phyloP scores from a whole-genome alignment of 1,140 invertebrate species.

The Manduca sexta region DNA sequence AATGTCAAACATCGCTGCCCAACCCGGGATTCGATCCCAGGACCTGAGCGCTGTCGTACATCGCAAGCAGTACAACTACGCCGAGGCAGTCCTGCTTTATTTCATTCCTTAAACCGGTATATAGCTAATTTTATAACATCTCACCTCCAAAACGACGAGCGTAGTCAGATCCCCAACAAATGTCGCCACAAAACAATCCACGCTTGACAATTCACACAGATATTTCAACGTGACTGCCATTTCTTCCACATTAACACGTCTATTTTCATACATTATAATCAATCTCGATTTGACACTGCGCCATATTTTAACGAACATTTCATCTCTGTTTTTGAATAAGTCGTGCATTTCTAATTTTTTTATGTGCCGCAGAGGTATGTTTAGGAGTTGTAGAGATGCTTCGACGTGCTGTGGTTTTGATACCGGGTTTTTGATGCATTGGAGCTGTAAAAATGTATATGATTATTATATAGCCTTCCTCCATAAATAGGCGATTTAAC shows the following conservation, averaged over 20 bases:
- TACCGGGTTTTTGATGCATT: slow-evolving; percentile 32
- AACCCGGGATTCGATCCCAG: too few species aligned
- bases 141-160: slow-evolving; percentile 47
- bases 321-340: slow-evolving; percentile 49
- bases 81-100: too few species aligned
- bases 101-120: too few species aligned
- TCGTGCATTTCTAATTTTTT: slow-evolving; percentile 50
- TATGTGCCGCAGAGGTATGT: slow-evolving; percentile 39
- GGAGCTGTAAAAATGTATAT: slow-evolving; percentile 54
- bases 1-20: too few species aligned
- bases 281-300: slow-evolving; percentile 34
- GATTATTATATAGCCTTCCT: too few species aligned
- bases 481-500: too few species aligned
- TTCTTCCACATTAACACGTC: slow-evolving; percentile 31
- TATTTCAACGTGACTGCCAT: slow-evolving; percentile 44
- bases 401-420: slow-evolving; percentile 43
- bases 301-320: slow-evolving; percentile 49
- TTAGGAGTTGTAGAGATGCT: slow-evolving; percentile 43
- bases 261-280: slow-evolving; percentile 21
- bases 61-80: too few species aligned
- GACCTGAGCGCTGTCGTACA: too few species aligned
- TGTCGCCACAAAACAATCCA: slow-evolving; percentile 40
- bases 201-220: slow-evolving; percentile 42
- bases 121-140: not conserved
- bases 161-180: slow-evolving; percentile 43